Evolutionary conservation across 2,888 invertebrate species (phyloP), one percentile per base, ranked within the genome.

Genomic region (Oxystoma pomonae): DNA sequence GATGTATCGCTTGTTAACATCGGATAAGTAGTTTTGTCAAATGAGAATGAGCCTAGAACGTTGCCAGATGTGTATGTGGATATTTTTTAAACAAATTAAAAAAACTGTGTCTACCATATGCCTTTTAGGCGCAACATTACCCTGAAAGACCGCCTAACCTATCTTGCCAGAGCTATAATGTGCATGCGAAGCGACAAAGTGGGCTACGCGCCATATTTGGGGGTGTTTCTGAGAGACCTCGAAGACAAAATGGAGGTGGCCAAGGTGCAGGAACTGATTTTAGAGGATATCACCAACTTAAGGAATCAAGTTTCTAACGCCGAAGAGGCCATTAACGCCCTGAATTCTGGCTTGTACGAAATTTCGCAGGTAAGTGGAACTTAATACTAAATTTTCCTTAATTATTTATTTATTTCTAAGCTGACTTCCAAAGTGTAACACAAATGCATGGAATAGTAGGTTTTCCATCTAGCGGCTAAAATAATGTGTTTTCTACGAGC

Each of bases 211-310:
- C 87, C 87, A 55, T 85, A 84, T 73, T 85, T 87, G 74, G 93
- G 89, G 1, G 90, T 93, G 64, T 88, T 94, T 74, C 82, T 96
- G 62, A 90, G 93, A 70, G 93, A 96, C 74, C 81, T 97, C 59
- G 95, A 96, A 80, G 98, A 98, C 80, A 94, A 94, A 79, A 88
- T 91, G 76, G 96, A 97, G 82, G 94, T 97, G 67, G 92, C 93
- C 18, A 86, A 90, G 71, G 90, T 94, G 65, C 94, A 94, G 78
- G 89, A 90, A 71, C 82, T 80, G 52, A 86, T 92, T 61, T 78
- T 90, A 35, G 87, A 88, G 67, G 86, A 87, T 12, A 84, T 95
- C 67, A 82, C 83, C 52, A 84, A 81, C 69, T 75, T 84, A 62
- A 76, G 80, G 53, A 74, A 78, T n/a, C 75, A 74, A 52, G 64